Conservation (phyloP, 2,113 vertebrate species). For the Salminus brasiliensis region DNA sequence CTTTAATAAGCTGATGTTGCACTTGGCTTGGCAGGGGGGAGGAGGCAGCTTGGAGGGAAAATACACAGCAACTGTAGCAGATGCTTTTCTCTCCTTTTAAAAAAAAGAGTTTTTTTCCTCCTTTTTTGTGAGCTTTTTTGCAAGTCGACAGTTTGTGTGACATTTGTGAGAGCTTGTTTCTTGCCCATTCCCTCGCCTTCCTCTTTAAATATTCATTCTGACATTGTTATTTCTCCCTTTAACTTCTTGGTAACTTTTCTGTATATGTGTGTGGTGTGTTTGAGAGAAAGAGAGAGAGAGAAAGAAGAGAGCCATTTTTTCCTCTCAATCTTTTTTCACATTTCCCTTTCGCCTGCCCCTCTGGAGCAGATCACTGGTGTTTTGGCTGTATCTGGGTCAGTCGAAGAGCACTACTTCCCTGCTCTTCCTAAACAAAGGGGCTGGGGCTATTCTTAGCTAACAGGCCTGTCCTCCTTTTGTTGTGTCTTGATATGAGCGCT, state of each 20-base stretch:
- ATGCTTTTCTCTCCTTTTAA: slow-evolving; percentile 6
- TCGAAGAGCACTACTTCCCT: slow-evolving; percentile 58
- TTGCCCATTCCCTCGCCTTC: slow-evolving; percentile 47
- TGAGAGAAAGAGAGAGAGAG: too few relatives aligned
- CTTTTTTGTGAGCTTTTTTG: slow-evolving; percentile 53
- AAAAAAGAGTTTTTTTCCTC: slow-evolving; percentile 32
- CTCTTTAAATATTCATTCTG: slow-evolving; percentile 69
- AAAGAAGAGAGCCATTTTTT: slow-evolving; percentile 63
- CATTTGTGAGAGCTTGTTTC: slow-evolving; percentile 50
- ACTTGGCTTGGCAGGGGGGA: slow-evolving; percentile 36
- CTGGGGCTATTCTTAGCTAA: slow-evolving; percentile 61
- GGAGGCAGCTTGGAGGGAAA: slow-evolving; percentile 35
- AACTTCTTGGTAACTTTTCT: slow-evolving; percentile 63
- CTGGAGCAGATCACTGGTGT: slow-evolving; percentile 52
- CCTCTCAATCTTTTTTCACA: slow-evolving; percentile 19
- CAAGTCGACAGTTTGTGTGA: slow-evolving; percentile 65
- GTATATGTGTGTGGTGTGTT: not conserved
- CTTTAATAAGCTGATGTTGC: slow-evolving; percentile 70
- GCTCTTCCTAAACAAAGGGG: slow-evolving; percentile 48
- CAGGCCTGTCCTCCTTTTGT: slow-evolving; percentile 66
- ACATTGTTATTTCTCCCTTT: slow-evolving; percentile 44
- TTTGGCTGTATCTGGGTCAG: slow-evolving; percentile 69
- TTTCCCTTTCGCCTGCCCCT: slow-evolving; percentile 64
- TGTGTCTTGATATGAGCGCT: slow-evolving; percentile 70
- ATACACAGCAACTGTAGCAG: slow-evolving; percentile 56